Evolutionary conservation across 2,888 invertebrate genomes (phyloP), one percentile per base, ranked within the genome.

Genomic region (Watsonalla binaria): DNA sequence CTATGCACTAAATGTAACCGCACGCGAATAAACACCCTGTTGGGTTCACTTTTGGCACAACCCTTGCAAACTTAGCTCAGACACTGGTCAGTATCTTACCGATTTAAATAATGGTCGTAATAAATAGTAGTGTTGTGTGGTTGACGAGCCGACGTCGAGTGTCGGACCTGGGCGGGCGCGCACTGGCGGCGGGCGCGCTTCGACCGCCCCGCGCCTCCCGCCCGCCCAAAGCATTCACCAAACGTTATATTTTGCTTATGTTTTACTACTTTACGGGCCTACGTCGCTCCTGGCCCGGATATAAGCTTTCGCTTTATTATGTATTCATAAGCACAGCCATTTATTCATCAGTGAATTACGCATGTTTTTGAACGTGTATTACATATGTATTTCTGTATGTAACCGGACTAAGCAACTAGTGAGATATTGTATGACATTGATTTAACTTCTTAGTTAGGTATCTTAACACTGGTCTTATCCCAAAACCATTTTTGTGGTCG

Each of bases 141-240:
- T 83, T 80, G 89, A 90, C 87, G 90, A 90, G 90, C 90, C 90
- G 90, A 90, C 90, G 90, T 90, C 86, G 90, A 90, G 90, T 90
- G 90, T 90, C 87, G 90, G 87, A 83, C 86, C 88, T 64, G 88
- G 86, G 79, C 82, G 82, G 90, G 86, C 90, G 90, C 84, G 90
- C 89, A 90, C 90, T 90, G 88, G 62, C 68, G 80, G 75, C 68
- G 72, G 72, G 72, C 72, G 74, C 70, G 63, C 34, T 6, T 37
- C 68, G 65, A 58, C 71, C 72, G 63, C 72, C 61, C 68, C 68
- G 75, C 74, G 64, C 65, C 63, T 54, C 61, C 62, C 74, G 72
- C 75, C 78, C 77, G 72, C 72, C 65, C 72, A 62, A 61, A 61
- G 66, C 70, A 68, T 76, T 75, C 78, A 76, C 70, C 76, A 78